phyloP scores from a whole-genome alignment of 53 echinoderm and acorn worm genomes.

The Astropecten irregularis region DNA sequence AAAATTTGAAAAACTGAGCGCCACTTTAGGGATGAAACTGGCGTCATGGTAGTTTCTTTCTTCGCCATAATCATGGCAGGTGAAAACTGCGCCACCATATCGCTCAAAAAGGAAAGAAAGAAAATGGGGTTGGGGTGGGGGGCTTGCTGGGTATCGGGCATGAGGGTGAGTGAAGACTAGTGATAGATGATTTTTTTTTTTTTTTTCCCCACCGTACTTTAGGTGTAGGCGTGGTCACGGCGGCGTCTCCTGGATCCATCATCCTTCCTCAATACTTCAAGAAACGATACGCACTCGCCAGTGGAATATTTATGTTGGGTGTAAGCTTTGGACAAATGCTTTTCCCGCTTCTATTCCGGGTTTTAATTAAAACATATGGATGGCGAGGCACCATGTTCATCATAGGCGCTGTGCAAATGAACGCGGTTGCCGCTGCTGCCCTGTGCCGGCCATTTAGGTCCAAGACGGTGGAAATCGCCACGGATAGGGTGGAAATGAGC shows the following conservation, averaged over 20 bases:
- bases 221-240: constrained; percentile 14
- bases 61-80: no score
- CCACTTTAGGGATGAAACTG: no score
- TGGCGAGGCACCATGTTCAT: constrained; percentile 37
- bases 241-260: neutral
- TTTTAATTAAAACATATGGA: constrained; percentile 3
- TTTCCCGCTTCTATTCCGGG: neutral
- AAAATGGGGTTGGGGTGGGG: no score
- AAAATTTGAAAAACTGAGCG: no score
- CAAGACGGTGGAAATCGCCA: neutral
- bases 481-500: neutral
- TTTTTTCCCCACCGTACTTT: no score
- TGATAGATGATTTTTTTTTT: no score
- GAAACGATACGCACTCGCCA: constrained; percentile 25
- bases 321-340: constrained; percentile 19
- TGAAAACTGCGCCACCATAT: no score
- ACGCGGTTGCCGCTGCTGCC: constrained; percentile 21
- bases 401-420: constrained; percentile 13
- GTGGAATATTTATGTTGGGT: neutral
- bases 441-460: constrained; percentile 26
- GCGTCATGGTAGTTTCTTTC: no score
- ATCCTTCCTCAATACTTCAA: constrained; percentile 15
- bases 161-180: no score
- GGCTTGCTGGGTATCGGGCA: no score
- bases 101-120: no score